Conservation (phyloP, 2,113 vertebrate genomes). For the Odobenus rosmarus region DNA sequence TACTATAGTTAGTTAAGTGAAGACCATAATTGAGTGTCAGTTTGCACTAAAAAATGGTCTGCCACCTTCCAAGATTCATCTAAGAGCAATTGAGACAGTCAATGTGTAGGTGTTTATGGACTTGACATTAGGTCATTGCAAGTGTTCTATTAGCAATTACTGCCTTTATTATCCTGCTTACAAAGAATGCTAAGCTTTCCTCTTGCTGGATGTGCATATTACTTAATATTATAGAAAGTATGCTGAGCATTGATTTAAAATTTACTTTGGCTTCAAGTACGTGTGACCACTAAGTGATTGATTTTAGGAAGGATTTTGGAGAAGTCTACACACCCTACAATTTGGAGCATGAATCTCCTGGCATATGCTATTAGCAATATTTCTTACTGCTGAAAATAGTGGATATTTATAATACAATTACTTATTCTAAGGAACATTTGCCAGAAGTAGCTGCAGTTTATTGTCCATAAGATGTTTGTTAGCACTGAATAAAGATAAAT, state of each 20-base stretch:
- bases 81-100: constrained; percentile 28
- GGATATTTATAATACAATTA: neutral
- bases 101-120: constrained; percentile 52
- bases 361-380: neutral
- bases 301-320: neutral
- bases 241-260: neutral
- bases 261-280: neutral
- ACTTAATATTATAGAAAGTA: neutral
- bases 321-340: neutral
- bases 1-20: constrained; percentile 57
- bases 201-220: neutral
- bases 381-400: constrained; percentile 22
- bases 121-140: neutral
- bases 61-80: constrained; percentile 35
- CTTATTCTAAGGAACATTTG: neutral
- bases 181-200: neutral
- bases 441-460: neutral
- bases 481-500: neutral
- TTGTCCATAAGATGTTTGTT: neutral
- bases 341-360: neutral
- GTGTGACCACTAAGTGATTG: neutral
- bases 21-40: constrained; percentile 51
- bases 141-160: constrained; percentile 29
- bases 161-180: neutral
- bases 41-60: constrained; percentile 59